Percentiles rank a stretch among this genome's conserved stretches.
phyloP scores from a whole-genome alignment of 2,797 vertebrate species.

The Darevskia nairensis region DNA sequence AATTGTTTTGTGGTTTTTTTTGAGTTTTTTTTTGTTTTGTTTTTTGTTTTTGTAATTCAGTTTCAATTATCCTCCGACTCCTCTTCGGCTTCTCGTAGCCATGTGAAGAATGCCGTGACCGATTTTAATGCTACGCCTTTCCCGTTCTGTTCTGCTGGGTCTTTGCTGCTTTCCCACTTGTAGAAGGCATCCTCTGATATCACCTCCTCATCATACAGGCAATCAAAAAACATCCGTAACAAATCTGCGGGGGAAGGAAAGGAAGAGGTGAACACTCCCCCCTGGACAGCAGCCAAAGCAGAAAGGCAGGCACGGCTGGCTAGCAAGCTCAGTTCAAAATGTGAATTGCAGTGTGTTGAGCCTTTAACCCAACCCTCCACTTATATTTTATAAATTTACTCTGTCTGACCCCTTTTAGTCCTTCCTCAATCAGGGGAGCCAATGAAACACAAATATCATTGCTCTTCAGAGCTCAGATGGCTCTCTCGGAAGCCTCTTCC shows the following conservation, averaged over 20 bases:
- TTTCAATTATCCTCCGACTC: conserved; percentile 97
- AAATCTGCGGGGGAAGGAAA: conserved; percentile 82
- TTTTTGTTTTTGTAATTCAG: conserved; percentile 72
- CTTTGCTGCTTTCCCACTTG: conserved; percentile 96
- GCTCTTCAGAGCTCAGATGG: not conserved
- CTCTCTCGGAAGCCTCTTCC: too few relatives aligned
- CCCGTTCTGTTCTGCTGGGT: conserved; percentile 92
- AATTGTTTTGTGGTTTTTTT: conserved; percentile 72
- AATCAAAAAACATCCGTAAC: conserved; percentile 98
- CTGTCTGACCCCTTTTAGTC: too few relatives aligned
- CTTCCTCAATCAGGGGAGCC: not conserved
- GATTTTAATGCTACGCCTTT: conserved; percentile 96
- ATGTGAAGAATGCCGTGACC: conserved; percentile 96
- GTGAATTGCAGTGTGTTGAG: not conserved
- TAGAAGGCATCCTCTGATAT: conserved; percentile 99
- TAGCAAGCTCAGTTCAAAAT: not conserved
- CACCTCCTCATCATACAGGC: conserved; percentile 97
- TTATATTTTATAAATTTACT: not conserved
- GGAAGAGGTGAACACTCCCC: not conserved
- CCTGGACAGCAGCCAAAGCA: not conserved
- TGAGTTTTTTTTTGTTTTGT: conserved; percentile 66
- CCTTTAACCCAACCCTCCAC: not conserved
- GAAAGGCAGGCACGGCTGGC: too few relatives aligned
- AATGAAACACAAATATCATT: not conserved
- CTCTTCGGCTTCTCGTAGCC: conserved; percentile 97